Evolutionary conservation across 2,888 invertebrate species (phyloP), one percentile per base, ranked within the genome.

Genomic region (Electrophaes corylata): DNA sequence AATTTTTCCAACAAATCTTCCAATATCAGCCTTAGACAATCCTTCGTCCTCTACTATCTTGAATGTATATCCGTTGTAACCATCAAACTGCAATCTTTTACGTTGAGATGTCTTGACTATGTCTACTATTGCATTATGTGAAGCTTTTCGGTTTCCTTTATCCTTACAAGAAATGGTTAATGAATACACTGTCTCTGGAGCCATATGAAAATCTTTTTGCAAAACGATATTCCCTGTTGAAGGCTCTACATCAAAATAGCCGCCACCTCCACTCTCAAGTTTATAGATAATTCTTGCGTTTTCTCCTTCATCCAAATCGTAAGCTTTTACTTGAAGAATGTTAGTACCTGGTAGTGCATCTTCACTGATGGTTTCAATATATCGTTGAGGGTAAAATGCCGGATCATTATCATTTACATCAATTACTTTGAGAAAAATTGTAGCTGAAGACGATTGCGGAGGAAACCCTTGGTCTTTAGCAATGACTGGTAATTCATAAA

Each of bases 321-420:
- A 94, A 1, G 98, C 98, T 52, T 93, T 93, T 16, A 99, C 95
- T 84, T 94, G 94, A 14, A 96, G 83, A 66, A 98, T 84, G 41
- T 93, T 92, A 20, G 94, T 93, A 14, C 96, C 95, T 16, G 93
- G 82, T 55, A 93, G 86, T 31, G 94, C 86, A 76, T 95, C 94
- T 72, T 96, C 96, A 31, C 94, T 92, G 40, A 98, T 91, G 40
- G 95, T 93, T 69, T 96, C 93, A 78, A 97, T 95, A 84, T 98
- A 98, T 74, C 95, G 94, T 77, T 94, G 94, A 0, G 98, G 98
- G 88, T 98, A 98, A 90, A 99, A 98, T 73, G 95, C 94, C 0
- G 98, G 98, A 71, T 94, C 94, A 82, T 98, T 98, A 85, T 99
- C 98, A 83, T 99, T 98, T 11, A 97, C 94, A 86, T 98, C 98